Evolutionary conservation across 2,797 vertebrate genomes (phyloP).

Genomic region (Notoglanidium macrostoma): DNA sequence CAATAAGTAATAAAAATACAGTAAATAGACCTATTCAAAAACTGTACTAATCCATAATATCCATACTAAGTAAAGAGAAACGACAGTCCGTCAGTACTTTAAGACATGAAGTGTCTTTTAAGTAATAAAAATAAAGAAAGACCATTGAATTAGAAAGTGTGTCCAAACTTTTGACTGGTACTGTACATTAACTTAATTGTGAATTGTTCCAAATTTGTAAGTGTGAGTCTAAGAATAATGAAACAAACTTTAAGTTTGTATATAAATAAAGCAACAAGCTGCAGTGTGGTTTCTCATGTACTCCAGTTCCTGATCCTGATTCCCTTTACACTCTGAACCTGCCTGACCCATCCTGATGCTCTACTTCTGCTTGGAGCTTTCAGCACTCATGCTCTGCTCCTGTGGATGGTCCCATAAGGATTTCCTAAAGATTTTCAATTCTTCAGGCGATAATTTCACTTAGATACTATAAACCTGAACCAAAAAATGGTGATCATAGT

Average conservation of each 20-base stretch:
- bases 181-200: neutral
- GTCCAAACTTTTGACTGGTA: too few relatives aligned
- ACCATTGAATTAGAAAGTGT: too few relatives aligned
- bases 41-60: too few relatives aligned
- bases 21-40: too few relatives aligned
- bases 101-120: too few relatives aligned
- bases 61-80: too few relatives aligned
- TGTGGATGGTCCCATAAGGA: neutral
- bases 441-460: neutral
- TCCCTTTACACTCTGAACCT: neutral
- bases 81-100: too few relatives aligned
- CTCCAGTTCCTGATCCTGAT: neutral
- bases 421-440: neutral
- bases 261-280: neutral
- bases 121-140: too few relatives aligned
- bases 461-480: neutral
- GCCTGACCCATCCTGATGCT: neutral
- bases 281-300: neutral
- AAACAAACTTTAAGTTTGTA: too few relatives aligned
- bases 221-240: too few relatives aligned
- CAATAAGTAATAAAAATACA: too few relatives aligned
- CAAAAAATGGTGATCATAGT: neutral
- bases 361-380: neutral
- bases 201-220: neutral
- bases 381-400: neutral